Evolutionary conservation across 2,888 invertebrate genomes (phyloP).

Genomic region (Synergus itoensis): DNA sequence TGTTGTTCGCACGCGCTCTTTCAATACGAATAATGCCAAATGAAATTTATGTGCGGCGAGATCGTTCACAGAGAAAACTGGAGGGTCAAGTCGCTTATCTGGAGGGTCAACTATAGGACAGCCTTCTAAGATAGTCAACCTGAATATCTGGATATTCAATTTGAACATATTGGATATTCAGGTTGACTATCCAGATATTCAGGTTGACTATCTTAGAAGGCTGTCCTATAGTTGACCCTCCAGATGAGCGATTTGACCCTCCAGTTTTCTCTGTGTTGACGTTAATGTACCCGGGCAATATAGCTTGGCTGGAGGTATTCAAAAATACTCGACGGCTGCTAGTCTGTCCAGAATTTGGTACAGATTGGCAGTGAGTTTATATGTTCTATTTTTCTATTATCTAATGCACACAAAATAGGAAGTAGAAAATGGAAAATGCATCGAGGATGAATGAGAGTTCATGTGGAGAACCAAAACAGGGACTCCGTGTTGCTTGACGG

Average conservation of each 20-base stretch:
- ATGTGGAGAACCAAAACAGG: constrained; percentile 48
- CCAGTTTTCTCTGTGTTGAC: too few species aligned
- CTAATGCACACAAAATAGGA: neutral
- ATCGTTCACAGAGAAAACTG: too few species aligned
- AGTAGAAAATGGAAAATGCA: constrained; percentile 45
- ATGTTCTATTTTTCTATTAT: neutral
- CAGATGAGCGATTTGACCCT: too few species aligned
- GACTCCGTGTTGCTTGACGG: constrained; percentile 50
- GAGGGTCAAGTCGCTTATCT: too few species aligned
- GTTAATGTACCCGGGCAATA: neutral
- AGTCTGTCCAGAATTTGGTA: constrained; percentile 12
- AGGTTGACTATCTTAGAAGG: too few species aligned
- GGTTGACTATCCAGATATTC: too few species aligned
- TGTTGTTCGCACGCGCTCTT: constrained; percentile 6
- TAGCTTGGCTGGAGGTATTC: neutral
- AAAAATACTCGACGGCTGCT: constrained; percentile 11
- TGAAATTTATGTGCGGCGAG: constrained; percentile 13
- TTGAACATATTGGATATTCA: too few species aligned
- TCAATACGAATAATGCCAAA: neutral
- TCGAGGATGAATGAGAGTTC: constrained; percentile 37
- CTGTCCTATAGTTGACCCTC: too few species aligned
- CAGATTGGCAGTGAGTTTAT: constrained; percentile 16
- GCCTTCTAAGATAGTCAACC: too few species aligned
- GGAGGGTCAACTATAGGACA: too few species aligned
- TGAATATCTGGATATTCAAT: too few species aligned